These are phyloP conservation scores for Gallinago media DNA, from an alignment of 2,113 vertebrate species.

Conservation along the genomic window DNA sequence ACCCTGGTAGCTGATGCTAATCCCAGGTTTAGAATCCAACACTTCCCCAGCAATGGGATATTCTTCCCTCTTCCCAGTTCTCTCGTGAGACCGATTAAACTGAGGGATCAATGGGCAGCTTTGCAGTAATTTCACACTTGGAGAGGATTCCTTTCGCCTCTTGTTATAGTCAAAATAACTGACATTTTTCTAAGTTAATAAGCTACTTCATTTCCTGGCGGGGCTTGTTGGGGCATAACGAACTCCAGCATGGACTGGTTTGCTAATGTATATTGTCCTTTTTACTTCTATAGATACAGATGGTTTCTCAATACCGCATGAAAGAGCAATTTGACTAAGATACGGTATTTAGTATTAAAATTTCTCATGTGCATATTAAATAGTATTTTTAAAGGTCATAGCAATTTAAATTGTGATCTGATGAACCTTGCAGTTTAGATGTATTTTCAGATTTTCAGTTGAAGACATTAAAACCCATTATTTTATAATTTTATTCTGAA, in stretches of 20 bases:
- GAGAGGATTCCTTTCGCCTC: slow-evolving; percentile 10
- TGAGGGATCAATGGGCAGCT: slow-evolving; percentile 32
- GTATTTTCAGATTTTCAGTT: slow-evolving; percentile 4
- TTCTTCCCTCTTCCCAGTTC: background rate
- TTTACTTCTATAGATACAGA: background rate
- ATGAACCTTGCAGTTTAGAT: slow-evolving; percentile 31
- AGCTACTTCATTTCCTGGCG: slow-evolving; percentile 19
- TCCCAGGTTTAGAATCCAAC: background rate
- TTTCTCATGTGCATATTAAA: slow-evolving; percentile 51
- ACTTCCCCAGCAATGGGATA: background rate
- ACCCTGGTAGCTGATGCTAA: background rate
- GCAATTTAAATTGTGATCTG: slow-evolving; percentile 53
- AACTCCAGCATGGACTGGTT: background rate
- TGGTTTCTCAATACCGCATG: background rate
- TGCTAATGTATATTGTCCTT: background rate
- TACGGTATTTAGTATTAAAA: slow-evolving; percentile 32
- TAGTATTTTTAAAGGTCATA: slow-evolving; percentile 59
- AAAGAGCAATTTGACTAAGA: slow-evolving; percentile 56
- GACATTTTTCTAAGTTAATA: slow-evolving; percentile 52
- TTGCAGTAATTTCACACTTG: slow-evolving; percentile 38
- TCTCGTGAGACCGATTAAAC: slow-evolving; percentile 48
- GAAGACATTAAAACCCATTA: background rate
- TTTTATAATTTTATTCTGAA: background rate
- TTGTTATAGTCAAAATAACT: slow-evolving; percentile 40
- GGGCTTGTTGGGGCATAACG: background rate